A percentile compares a stretch with the other conserved stretches of the same genome.
phyloP scores from a whole-genome alignment of 30 jellyfish, hydroid and myxozoan species.

The Haliclystus octoradiatus region DNA sequence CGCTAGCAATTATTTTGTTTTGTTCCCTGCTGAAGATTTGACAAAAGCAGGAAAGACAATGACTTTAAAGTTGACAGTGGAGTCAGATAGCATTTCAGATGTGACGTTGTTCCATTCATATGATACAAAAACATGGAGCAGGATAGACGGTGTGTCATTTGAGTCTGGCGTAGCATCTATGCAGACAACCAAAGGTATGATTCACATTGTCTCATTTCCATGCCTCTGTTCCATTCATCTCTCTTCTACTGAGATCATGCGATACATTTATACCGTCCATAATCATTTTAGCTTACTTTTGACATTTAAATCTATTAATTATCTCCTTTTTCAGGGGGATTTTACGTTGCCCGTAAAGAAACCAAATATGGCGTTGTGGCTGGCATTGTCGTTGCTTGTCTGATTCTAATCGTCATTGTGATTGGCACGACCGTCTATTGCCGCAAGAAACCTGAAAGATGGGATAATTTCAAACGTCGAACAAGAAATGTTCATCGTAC shows the following conservation, averaged over 20 bases:
- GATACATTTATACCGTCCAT: background rate
- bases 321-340: slow-evolving; percentile 43
- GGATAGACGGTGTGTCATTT: slow-evolving; percentile 23
- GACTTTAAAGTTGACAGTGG: slow-evolving; percentile 60
- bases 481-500: too few species aligned
- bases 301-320: background rate
- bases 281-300: background rate
- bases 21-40: slow-evolving; percentile 40
- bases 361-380: slow-evolving; percentile 27
- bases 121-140: slow-evolving; percentile 53
- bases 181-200: slow-evolving; percentile 49
- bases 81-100: slow-evolving; percentile 12
- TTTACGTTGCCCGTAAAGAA: slow-evolving; percentile 58
- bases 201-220: background rate
- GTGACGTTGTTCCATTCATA: slow-evolving; percentile 49
- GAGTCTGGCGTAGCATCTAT: slow-evolving; percentile 37
- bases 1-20: slow-evolving; percentile 51
- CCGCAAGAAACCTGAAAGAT: slow-evolving; percentile 43
- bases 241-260: background rate
- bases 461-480: slow-evolving; percentile 8
- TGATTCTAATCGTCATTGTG: slow-evolving; percentile 22
- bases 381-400: slow-evolving; percentile 51
- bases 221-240: background rate
- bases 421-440: slow-evolving; percentile 44
- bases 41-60: slow-evolving; percentile 44